A percentile compares a stretch with the other conserved stretches of the same genome.
Conservation (phyloP, 2,888 invertebrate species). For the Acheta domesticus region DNA sequence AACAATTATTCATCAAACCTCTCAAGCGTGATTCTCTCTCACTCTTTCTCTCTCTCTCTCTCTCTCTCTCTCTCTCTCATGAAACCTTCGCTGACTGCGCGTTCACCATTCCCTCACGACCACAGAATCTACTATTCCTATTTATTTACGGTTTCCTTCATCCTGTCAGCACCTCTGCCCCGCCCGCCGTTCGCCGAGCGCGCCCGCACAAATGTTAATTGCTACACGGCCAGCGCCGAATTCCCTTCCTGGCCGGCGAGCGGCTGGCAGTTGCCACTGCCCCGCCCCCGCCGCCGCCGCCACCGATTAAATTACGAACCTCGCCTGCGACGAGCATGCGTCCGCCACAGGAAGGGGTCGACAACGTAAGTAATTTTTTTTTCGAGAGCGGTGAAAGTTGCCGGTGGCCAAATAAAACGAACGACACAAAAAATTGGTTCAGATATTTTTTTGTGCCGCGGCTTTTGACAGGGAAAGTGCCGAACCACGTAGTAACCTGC, state of each 20-base stretch:
- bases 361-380: background rate
- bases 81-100: too few species aligned
- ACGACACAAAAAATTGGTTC: background rate
- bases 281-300: background rate
- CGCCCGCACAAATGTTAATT: background rate
- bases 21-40: too few species aligned
- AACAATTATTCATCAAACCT: too few species aligned
- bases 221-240: background rate
- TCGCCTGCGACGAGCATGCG: background rate
- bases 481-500: background rate
- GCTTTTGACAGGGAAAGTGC: conserved; percentile 3
- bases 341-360: background rate
- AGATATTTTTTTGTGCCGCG: background rate
- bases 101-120: too few species aligned
- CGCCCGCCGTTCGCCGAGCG: background rate
- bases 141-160: too few species aligned
- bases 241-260: background rate
- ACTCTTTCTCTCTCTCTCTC: too few species aligned
- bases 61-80: too few species aligned
- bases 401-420: conserved; percentile 3
- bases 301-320: background rate
- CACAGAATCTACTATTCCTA: too few species aligned
- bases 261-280: background rate
- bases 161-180: too few species aligned
- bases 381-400: background rate